Evolutionary conservation across 2,113 vertebrate genomes (phyloP), one percentile per base, ranked within the genome.

Genomic region (Addax nasomaculatus): DNA sequence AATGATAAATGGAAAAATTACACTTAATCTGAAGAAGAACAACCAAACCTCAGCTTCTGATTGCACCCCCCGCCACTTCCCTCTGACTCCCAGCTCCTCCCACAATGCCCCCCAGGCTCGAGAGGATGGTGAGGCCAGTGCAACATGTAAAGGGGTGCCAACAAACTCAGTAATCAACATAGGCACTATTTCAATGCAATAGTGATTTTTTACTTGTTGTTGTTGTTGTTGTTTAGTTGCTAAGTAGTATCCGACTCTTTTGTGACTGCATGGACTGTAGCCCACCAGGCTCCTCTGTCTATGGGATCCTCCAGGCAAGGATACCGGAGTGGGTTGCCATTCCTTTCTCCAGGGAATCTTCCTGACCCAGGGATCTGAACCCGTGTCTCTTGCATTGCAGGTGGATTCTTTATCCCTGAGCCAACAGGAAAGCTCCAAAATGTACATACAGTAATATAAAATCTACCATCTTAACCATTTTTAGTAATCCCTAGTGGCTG

Each of bases 161-260:
- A 45, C 8, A 49, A 33, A 2, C 29, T 33, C 76, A 39, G 39
- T 39, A 21, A 86, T 49, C 25, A 21, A 70, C 23, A 79, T 6
- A 79, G 29, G 27, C 8, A 79, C 4, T 47, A 3, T 51, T 39
- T 30, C 36, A 91, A 64, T 49, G 10, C 57, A 81, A 39, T 29
- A 29, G 33, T 64, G 57, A 36, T 30, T 9, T 14, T 79, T 47
- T 30, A 14, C 25, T 81, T 15, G 3, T 10, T 10, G 3, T 49
- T 49, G 19, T 36, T 70, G 19, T 70, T 36, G n/a, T 70, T 70
- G 19, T 36, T 64, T 17, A 64, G 62, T 64, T n/a, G 15, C 30
- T 17, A n/a, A n/a, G 62, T 64, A 64, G 15, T 64, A n/a, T 17
- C 62, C 0, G 1, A 33, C 30, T 33, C 15, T 64, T 17, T 8